Percentiles rank a stretch among this genome's conserved stretches.
phyloP scores from a whole-genome alignment of 1,140 invertebrate species.

The Helicoverpa zea region DNA sequence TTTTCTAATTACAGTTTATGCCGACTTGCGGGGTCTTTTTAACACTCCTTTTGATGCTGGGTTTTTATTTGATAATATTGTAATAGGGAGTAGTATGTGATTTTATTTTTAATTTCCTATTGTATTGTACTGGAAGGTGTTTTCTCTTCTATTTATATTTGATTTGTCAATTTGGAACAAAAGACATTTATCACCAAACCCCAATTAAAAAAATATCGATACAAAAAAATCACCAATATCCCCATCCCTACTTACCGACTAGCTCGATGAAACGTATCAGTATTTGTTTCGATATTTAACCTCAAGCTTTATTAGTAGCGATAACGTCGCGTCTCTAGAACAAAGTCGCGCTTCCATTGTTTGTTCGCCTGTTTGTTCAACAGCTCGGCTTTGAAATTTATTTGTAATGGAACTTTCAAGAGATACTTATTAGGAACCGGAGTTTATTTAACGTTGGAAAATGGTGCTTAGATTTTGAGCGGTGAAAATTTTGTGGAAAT shows the following conservation, averaged over 20 bases:
- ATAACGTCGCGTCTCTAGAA: constrained; percentile 36
- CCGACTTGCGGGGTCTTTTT: background rate
- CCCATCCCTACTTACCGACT: constrained; percentile 25
- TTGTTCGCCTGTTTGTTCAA: constrained; percentile 22
- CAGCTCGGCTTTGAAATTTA: constrained; percentile 37
- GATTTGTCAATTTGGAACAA: background rate
- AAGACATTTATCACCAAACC: background rate
- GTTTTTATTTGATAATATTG: too few species aligned
- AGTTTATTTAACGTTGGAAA: constrained; percentile 21
- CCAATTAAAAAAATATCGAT: background rate
- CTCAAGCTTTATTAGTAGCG: constrained; percentile 41
- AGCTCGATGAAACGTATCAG: constrained; percentile 28
- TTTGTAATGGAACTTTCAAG: constrained; percentile 38
- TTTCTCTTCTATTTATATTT: too few species aligned
- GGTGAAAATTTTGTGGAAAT: background rate
- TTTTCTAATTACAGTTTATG: constrained; percentile 13
- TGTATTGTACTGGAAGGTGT: too few species aligned
- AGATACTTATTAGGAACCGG: constrained; percentile 26
- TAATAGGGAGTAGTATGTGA: too few species aligned
- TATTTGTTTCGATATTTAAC: constrained; percentile 50
- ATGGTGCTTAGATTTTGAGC: background rate
- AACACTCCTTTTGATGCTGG: too few species aligned
- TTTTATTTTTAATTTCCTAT: too few species aligned
- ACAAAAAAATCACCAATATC: background rate
- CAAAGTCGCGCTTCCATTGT: constrained; percentile 28